Base-by-base conservation (phyloP, 2,888 invertebrate species). In the Cheilosia grossa region DNA sequence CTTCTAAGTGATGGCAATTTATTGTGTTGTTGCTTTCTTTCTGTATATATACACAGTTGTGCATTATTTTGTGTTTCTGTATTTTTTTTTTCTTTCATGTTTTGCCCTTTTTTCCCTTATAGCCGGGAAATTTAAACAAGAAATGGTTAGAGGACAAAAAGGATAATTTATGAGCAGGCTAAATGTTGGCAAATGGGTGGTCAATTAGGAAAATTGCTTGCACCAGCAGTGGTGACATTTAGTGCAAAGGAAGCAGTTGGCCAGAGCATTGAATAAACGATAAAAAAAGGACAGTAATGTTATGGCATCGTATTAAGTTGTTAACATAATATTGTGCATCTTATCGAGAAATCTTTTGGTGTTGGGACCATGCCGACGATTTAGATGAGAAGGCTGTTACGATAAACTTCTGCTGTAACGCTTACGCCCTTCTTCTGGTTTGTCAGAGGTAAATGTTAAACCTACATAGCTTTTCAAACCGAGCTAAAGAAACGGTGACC, bases 151-250 rank as follows among this genome's bases (percentile, higher is more conserved):
- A 58, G 70, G 80, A 70, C 53, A 77, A 81, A 81, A 85, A 67
- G 85, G 81, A 85, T 85, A 85, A 85, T 85, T 85, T 85, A 85
- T 85, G 85, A 77, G 77, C 66, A 63, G 75, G 72, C 81, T 81
- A 85, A 85, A 85, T 81, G 85, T 54, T 81, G 81, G 85, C 81
- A 85, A 85, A 81, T 85, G 85, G 85, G 75, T 70, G 85, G 85
- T 85, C 85, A 81, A 85, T 85, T 85, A 85, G 63, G 75, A 77
- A 85, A 85, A 85, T 85, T 85, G 81, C 85, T 81, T 85, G 81
- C 77, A 77, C 75, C 81, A 72, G 75, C 72, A 72, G 74, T 63
- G 80, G 53, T 66, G 80, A 66, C 72, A 77, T 77, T 82, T 73
- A 79, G 51, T 79, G 79, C 79, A 79, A 64, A 59, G 42, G 37